Percentiles rank a stretch among this genome's conserved stretches.
Conservation (phyloP, 2,113 vertebrate species). For the Thomomys bottae region DNA sequence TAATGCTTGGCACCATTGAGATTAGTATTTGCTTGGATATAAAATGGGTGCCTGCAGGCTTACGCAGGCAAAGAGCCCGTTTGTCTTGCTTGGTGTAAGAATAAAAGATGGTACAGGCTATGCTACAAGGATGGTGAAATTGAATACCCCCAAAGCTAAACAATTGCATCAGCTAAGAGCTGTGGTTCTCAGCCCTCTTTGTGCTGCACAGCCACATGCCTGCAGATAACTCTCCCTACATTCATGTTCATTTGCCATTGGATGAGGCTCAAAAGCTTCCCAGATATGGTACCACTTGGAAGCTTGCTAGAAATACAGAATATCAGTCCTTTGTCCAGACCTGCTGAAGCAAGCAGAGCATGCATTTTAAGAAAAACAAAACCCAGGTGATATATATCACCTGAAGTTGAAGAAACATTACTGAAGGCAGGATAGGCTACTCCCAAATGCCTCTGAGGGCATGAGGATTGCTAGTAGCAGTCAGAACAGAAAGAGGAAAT, state of each 20-base stretch:
- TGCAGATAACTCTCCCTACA: rapidly evolving
- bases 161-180: rapidly evolving
- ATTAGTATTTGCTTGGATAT: neutral
- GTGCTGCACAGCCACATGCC: neutral
- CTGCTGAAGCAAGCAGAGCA: neutral
- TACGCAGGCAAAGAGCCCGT: neutral
- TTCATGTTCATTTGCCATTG: neutral
- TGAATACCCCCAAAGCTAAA: neutral
- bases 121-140: neutral
- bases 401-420: neutral
- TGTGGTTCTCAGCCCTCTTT: too few species aligned
- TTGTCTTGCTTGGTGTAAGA: neutral
- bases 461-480: neutral
- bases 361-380: neutral
- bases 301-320: neutral
- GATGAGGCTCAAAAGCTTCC: neutral
- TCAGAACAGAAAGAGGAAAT: neutral
- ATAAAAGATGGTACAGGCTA: neutral
- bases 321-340: neutral
- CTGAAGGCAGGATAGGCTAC: neutral
- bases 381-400: neutral
- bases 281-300: too few species aligned
- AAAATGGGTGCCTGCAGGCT: neutral
- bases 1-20: neutral
- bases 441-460: neutral